phyloP scores from a whole-genome alignment of 2,113 vertebrate species.

The Paradoxurus hermaphroditus region DNA sequence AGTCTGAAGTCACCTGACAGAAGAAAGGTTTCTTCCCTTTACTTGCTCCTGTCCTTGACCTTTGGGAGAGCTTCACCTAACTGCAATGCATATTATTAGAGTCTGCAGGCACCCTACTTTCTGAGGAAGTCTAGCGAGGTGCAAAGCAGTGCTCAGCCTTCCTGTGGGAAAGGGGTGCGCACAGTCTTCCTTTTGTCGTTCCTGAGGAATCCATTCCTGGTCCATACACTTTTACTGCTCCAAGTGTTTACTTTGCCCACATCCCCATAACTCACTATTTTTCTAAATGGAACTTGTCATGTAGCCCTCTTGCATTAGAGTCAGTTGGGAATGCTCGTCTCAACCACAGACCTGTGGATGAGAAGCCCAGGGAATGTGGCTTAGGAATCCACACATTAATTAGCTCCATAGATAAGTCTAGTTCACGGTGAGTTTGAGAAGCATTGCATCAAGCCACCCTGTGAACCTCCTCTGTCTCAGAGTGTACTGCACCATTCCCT shows the following conservation, averaged over 20 bases:
- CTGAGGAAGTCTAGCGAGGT: neutral
- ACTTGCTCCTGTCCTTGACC: neutral
- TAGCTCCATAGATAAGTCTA: neutral
- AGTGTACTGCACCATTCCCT: neutral
- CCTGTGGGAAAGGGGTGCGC: neutral
- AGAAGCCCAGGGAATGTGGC: neutral
- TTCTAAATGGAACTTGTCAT: neutral
- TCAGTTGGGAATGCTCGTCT: neutral
- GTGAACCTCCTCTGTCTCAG: neutral
- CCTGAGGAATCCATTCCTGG: neutral
- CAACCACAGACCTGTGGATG: neutral
- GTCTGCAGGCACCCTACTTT: neutral
- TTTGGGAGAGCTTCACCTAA: neutral
- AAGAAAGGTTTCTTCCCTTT: neutral
- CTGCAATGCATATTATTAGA: neutral
- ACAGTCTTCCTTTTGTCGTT: neutral
- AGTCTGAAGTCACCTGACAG: neutral
- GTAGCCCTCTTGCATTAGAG: neutral
- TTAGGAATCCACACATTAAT: neutral
- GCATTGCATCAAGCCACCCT: neutral
- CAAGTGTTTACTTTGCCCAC: neutral
- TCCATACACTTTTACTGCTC: neutral
- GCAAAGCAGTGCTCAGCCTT: neutral
- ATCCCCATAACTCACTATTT: neutral
- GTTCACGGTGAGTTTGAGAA: neutral